Conservation (phyloP, 2,113 vertebrate species). For the Vulpes vulpes region DNA sequence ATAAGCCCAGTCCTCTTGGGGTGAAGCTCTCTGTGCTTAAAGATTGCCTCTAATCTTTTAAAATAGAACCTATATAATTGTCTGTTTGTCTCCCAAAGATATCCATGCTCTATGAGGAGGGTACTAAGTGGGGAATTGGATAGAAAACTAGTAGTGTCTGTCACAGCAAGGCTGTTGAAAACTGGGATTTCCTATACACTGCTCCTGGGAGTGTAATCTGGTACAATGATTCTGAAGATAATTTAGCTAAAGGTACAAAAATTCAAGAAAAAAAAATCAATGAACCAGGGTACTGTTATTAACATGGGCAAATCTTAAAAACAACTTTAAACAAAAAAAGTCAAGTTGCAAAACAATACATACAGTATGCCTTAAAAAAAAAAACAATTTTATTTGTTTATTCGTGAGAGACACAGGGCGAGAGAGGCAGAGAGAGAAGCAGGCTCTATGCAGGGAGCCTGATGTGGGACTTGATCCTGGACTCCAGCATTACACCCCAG, state of each 20-base stretch:
- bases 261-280: not conserved
- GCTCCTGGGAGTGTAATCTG: not conserved
- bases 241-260: not conserved
- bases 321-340: not conserved
- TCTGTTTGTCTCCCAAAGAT: not conserved
- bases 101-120: not conserved
- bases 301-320: conserved; percentile 6
- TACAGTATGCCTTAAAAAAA: not conserved
- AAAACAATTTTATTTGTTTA: too few relatives aligned
- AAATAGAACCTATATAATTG: not conserved
- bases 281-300: not conserved
- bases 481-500: too few relatives aligned
- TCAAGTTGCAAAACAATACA: not conserved
- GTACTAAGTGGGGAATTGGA: not conserved
- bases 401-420: too few relatives aligned
- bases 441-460: too few relatives aligned
- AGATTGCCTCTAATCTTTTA: not conserved
- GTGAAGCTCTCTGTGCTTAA: not conserved
- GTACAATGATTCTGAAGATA: not conserved
- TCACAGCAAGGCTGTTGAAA: not conserved
- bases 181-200: not conserved
- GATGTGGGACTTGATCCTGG: too few relatives aligned
- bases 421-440: too few relatives aligned
- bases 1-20: not conserved
- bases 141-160: not conserved